phyloP scores from a whole-genome alignment of 1,140 invertebrate genomes.

The Aphidius ervi region DNA sequence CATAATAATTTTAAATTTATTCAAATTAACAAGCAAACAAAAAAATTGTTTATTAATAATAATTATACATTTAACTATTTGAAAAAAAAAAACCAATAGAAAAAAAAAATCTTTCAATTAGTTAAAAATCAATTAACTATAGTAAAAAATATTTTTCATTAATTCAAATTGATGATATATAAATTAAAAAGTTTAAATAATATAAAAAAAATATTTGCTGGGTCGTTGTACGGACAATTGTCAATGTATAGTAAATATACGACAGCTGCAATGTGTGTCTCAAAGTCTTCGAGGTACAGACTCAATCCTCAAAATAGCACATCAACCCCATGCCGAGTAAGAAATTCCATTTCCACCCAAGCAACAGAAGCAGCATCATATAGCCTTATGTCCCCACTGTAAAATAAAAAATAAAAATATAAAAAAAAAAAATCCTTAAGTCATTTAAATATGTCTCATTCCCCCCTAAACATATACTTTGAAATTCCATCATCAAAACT shows the following conservation, averaged over 20 bases:
- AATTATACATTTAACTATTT: no score
- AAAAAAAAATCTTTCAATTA: no score
- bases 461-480: slow-evolving; percentile 1
- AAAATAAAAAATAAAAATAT: background rate
- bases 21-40: no score
- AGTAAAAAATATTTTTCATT: no score
- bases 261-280: slow-evolving; percentile 36
- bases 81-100: no score
- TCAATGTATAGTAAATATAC: slow-evolving; percentile 33
- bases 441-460: slow-evolving; percentile 16
- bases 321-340: slow-evolving; percentile 38
- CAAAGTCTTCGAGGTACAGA: background rate
- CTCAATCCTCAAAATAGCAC: slow-evolving; percentile 34
- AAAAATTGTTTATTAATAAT: no score
- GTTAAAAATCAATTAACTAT: no score
- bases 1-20: no score
- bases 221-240: slow-evolving; percentile 22
- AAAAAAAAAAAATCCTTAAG: slow-evolving; percentile 4
- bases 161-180: no score
- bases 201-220: slow-evolving; percentile 10
- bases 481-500: background rate
- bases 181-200: background rate
- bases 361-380: background rate
- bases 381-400: background rate
- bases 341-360: slow-evolving; percentile 25